Evolutionary conservation across 2,888 invertebrate species (phyloP), one percentile per base, ranked within the genome.

Genomic region (Nebria salina): DNA sequence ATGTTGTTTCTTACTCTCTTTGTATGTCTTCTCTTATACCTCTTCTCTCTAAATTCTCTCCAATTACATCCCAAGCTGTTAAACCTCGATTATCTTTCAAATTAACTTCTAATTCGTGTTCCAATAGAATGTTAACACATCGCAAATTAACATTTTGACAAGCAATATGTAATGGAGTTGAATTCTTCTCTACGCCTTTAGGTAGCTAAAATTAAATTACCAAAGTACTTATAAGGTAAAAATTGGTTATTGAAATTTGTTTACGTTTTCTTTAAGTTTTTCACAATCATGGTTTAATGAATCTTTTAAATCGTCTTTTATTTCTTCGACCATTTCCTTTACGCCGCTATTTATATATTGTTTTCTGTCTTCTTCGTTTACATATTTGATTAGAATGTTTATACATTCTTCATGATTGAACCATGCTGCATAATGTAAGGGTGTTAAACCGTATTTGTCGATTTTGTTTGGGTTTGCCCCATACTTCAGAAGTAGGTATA

Each of bases 111-210:
- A 91, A 91, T 0, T 91, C 91, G 9, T 90, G 89, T 0, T 90
- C 89, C 13, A 93, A 85, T 0, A 93, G 89, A 0, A 90, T 86
- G 0, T 90, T 85, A 0, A 91, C 90, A 85, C 91, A 91, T 72
- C 90, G 89, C 0, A 86, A 85, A 34, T 91, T 88, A 0, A 90
- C 90, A 82, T 91, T 90, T 1, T 91, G 89, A 15, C 91, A 89
- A 0, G 93, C 92, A 6, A 92, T 90, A 84, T 93, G 93, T 0
- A 93, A 89, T 0, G 93, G 91, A 0, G 92, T 92, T 89, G 92
- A 92, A 2, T 92, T 92, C 0, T 88, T 86, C 86, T 90, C 89
- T 77, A 91, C 86, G 34, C 68, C 42, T 0, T 89, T 84, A 0
- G 91, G 89, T 20, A 91, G 82, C 91, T 91, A 34, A 34, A 34